phyloP scores from a whole-genome alignment of 2,113 vertebrate genomes.

The Semnornis frantzii region DNA sequence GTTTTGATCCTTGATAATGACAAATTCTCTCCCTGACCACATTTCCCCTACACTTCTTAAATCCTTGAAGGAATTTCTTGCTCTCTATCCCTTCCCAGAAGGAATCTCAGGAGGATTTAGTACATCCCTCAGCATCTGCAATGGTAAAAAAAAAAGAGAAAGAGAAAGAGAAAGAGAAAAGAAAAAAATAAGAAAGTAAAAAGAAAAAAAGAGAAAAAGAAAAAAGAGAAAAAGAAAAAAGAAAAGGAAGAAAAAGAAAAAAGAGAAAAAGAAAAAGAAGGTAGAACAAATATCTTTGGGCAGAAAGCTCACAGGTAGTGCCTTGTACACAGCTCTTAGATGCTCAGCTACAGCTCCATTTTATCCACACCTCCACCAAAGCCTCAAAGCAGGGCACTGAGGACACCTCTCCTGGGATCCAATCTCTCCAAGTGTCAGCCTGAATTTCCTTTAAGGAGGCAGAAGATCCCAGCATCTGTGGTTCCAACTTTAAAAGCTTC shows the following conservation, averaged over 20 bases:
- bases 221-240: no score
- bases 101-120: not conserved
- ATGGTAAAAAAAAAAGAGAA: no score
- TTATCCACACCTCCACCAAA: rapidly evolving
- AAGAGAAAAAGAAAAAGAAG: not conserved
- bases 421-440: not conserved
- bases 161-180: no score
- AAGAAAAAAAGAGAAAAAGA: not conserved
- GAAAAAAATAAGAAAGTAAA: no score
- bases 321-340: not conserved
- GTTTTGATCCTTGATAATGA: not conserved
- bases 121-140: not conserved
- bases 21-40: not conserved
- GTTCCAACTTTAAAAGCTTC: not conserved
- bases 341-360: rapidly evolving
- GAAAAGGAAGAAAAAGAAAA: no score
- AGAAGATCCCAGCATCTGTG: not conserved
- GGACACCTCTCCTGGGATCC: not conserved
- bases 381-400: not conserved
- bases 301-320: not conserved
- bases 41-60: not conserved
- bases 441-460: conserved; percentile 21
- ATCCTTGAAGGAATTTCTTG: not conserved
- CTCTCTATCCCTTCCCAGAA: not conserved
- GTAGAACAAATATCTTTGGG: not conserved